Base-by-base conservation (phyloP, 64 coral and sea anemone species). In the Acropora tenuis region DNA sequence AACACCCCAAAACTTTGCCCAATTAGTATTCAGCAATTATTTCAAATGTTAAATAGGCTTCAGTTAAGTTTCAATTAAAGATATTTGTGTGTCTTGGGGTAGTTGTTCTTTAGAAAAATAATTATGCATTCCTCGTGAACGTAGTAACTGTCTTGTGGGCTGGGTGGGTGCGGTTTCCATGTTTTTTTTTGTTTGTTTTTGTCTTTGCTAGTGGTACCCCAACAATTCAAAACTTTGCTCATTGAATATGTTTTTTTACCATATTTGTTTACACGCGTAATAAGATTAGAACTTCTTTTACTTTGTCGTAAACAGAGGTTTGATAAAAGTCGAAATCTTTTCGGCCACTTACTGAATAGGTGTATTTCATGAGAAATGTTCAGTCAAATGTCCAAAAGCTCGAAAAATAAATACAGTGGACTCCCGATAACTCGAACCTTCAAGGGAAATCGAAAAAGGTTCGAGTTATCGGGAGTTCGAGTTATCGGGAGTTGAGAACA, bases 51-150 rank as follows among this genome's bases (percentile, higher is more conserved):
- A 5, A 48, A 9, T 72, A 69, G 82, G 46, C 43, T 11, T 12
- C 69, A 3, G 7, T 13, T 48, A 78, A 78, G 16, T 47, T 78
- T 78, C 41, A 47, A 46, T 5, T 8, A 44, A 48, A 6, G 1
- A 6, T 83, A 42, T 10, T 69, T 15, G 20, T 9, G 43, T 18
- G 63, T 15, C 42, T 18, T 85, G 61, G 65, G n/a, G 59, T 60
- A 15, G 43, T 30, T 85, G 16, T n/a, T 4, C 10, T 71, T 67
- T 6, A 83, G 63, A 4, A 83, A 15, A 84, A 63, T 84, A 71
- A 85, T 85, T 0, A 69, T 82, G 66, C 82, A 58, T 85, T 85
- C 63, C 46, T n/a, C 63, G 82, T 85, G 82, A 85, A 85, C 7
- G 45, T 45, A 67, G 57, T 66, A 10, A 11, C 2, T 19, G 52